Conservation (phyloP, 2,797 vertebrate species). For the Anas capensis region DNA sequence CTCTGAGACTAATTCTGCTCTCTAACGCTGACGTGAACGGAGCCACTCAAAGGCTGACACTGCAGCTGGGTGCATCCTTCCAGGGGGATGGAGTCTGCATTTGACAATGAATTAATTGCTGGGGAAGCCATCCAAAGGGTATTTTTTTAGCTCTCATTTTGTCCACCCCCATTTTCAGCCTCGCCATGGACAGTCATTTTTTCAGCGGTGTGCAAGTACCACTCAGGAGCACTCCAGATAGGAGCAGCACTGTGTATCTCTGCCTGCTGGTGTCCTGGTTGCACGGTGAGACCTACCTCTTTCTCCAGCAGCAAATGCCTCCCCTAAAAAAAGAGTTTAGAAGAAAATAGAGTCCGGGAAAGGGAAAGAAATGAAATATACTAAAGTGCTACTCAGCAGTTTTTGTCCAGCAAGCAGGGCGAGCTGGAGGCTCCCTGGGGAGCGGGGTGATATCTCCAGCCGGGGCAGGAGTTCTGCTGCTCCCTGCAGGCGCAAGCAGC, state of each 20-base stretch:
- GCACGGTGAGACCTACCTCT: background rate
- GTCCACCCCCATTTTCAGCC: background rate
- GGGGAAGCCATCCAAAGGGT: background rate
- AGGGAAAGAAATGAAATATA: background rate
- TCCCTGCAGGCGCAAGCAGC: background rate
- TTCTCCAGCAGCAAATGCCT: background rate
- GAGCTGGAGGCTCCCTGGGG: background rate
- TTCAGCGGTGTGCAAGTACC: fast-evolving
- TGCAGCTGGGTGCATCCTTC: background rate
- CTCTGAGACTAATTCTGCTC: background rate
- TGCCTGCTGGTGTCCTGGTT: background rate
- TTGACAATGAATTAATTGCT: background rate
- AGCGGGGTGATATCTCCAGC: background rate
- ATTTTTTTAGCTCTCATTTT: background rate
- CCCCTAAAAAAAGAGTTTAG: background rate
- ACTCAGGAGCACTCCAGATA: background rate
- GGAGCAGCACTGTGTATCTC: background rate
- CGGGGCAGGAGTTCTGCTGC: background rate
- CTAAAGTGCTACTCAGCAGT: background rate
- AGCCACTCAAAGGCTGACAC: background rate
- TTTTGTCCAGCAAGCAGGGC: background rate
- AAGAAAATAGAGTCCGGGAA: background rate
- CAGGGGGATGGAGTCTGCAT: background rate
- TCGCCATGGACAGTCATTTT: background rate
- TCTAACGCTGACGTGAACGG: background rate